Base-by-base conservation (phyloP, 2,888 invertebrate species). In the Lithodes maja region DNA sequence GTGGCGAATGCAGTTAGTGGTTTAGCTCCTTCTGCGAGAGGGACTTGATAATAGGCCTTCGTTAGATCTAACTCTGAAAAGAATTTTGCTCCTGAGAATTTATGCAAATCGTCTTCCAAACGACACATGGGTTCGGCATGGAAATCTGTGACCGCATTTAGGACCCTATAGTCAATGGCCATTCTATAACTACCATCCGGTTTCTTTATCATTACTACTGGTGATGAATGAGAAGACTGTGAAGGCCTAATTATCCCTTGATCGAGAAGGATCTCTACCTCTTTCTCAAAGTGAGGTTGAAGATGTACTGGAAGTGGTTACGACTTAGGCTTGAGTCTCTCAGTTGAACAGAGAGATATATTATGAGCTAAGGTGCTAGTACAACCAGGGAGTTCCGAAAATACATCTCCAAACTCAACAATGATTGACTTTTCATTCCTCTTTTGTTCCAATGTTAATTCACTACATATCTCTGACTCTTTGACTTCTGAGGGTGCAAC, bases 61-160 rank as follows among this genome's bases (percentile, higher is more conserved):
- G n/a, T 3, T 2, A 89, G 69, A 33, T 89, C 88, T 5, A 89
- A 12, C 54, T 88, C 85, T 15, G 74, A 75, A 3, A 88, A 88
- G 50, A 80, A 85, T 5, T 50, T 88, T 1, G 85, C 84, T 1
- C 71, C 79, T 1, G 74, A n/a, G 33, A 84, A 89, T 50, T 79
- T 61, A 50, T 89, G 49, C 0, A 85, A 9, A 7, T 75, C 83
- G 2, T 71, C 83, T 52, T 83, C 83, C 7, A 83, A 5, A 52
- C 5, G 3, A 71, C 83, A 83, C 2, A 61, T 50, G 3, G 53
- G 83, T 71, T 83, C 71, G 17, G 83, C 83, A 71, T 74, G 69
- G 69, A 83, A 83, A 0, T 49, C 83, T 15, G 53, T 71, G n/a
- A 33, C 33, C 33, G 33, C 33, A 33, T 33, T 33, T 33, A 33